Evolutionary conservation across 2,113 vertebrate species (phyloP).

Genomic region (Typhlomys cinereus): DNA sequence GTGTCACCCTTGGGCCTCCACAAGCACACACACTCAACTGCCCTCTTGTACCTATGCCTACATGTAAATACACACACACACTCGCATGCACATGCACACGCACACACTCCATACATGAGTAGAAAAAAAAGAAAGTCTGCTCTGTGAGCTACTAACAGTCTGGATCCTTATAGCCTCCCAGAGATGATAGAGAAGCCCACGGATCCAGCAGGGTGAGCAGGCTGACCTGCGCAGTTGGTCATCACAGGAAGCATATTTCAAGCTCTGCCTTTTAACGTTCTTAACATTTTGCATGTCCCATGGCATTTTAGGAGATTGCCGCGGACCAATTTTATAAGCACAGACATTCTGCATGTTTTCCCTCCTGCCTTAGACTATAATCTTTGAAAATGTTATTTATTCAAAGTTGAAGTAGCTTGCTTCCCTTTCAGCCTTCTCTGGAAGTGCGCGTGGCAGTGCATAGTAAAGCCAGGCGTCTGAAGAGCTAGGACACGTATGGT

Average conservation of each 20-base stretch:
- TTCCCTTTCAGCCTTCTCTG: not conserved
- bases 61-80: not conserved
- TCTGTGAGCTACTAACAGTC: not conserved
- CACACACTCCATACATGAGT: no score
- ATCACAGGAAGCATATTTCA: conserved; percentile 43
- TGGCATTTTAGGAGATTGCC: not conserved
- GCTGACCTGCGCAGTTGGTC: conserved; percentile 15
- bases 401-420: not conserved
- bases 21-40: no score
- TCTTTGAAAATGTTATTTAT: conserved; percentile 51
- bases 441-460: not conserved
- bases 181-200: not conserved
- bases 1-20: no score
- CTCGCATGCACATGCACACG: no score
- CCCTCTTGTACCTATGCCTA: not conserved
- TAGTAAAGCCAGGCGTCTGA: not conserved
- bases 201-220: not conserved
- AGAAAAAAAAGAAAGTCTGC: conserved; percentile 1
- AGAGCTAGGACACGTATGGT: not conserved
- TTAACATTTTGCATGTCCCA: conserved; percentile 42
- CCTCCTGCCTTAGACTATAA: not conserved
- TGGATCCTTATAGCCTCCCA: not conserved
- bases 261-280: not conserved
- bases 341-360: conserved; percentile 44
- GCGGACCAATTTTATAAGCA: conserved; percentile 21